These are phyloP conservation scores for Halocaridina rubra DNA, from an alignment of 2,888 invertebrate genomes.

Conservation along the genomic window DNA sequence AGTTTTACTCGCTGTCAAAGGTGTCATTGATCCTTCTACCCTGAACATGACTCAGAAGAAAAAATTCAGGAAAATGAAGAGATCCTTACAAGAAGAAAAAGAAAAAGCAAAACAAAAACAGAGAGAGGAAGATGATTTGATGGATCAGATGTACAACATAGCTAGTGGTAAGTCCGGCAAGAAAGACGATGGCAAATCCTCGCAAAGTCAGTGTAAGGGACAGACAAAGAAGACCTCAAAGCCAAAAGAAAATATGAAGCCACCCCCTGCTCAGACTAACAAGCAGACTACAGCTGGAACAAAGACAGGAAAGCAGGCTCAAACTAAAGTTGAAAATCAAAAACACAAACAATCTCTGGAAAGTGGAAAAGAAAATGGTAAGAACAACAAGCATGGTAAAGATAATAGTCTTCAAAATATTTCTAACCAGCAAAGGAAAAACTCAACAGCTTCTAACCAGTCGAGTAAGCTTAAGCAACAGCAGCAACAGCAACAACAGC, in stretches of 20 bases:
- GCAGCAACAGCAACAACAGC: background rate
- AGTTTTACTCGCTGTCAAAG: slow-evolving; percentile 54
- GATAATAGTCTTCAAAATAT: slow-evolving; percentile 22
- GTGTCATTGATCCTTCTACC: slow-evolving; percentile 46
- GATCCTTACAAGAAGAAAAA: slow-evolving; percentile 67
- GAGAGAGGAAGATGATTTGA: slow-evolving; percentile 61
- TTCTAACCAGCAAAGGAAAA: slow-evolving; percentile 15
- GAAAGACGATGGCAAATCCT: background rate
- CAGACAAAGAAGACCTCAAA: slow-evolving; percentile 47
- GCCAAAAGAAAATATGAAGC: slow-evolving; percentile 39
- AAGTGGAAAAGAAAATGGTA: slow-evolving; percentile 16
- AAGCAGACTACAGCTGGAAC: slow-evolving; percentile 1
- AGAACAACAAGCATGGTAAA: slow-evolving; percentile 27
- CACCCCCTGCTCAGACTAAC: background rate
- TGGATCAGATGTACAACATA: slow-evolving; percentile 62
- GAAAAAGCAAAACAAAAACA: slow-evolving; percentile 67
- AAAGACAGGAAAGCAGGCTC: slow-evolving; percentile 26
- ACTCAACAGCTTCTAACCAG: background rate
- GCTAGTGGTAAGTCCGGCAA: slow-evolving; percentile 42
- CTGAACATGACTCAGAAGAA: slow-evolving; percentile 62
- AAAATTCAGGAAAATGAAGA: slow-evolving; percentile 61
- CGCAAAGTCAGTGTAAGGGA: slow-evolving; percentile 12
- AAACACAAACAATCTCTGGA: slow-evolving; percentile 49
- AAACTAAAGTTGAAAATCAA: slow-evolving; percentile 20
- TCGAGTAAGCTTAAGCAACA: slow-evolving; percentile 5